These are phyloP conservation scores for Neomonachus schauinslandi DNA, from an alignment of 2,113 vertebrate species.

Conservation along the genomic window DNA sequence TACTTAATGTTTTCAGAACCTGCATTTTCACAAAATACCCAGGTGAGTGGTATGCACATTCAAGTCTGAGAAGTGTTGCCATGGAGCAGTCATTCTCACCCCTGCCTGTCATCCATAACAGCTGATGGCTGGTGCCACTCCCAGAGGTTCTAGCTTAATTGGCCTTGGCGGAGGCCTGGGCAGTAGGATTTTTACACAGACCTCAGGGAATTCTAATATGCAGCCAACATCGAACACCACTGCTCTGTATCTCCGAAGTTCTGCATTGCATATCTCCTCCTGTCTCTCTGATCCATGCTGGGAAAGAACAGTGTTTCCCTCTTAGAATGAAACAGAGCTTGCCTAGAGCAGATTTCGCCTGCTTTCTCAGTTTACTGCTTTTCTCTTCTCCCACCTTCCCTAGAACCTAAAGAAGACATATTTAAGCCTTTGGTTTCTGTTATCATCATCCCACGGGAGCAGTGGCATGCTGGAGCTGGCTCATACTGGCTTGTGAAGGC, in stretches of 20 bases:
- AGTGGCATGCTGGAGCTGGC: not conserved
- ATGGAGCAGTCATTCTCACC: not conserved
- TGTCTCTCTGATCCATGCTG: not conserved
- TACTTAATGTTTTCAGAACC: not conserved
- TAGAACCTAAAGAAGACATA: not conserved
- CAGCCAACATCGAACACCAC: not conserved
- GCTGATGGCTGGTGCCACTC: not conserved
- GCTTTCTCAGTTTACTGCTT: not conserved
- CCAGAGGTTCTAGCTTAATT: not conserved
- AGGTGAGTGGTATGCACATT: not conserved
- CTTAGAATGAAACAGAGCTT: not conserved
- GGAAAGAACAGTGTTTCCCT: not conserved
- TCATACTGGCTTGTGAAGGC: not conserved
- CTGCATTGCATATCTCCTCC: not conserved
- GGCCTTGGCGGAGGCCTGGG: not conserved
- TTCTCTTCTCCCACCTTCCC: not conserved
- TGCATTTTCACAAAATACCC: not conserved
- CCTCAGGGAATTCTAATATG: not conserved
- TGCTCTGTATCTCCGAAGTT: not conserved
- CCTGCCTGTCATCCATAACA: not conserved
- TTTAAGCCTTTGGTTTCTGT: not conserved
- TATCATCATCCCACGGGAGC: not conserved
- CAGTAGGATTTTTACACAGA: not conserved
- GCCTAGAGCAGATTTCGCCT: not conserved
- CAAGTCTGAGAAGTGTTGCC: not conserved